Evolutionary conservation across 2,797 vertebrate species (phyloP).

Genomic region (Tolypeutes matacus): DNA sequence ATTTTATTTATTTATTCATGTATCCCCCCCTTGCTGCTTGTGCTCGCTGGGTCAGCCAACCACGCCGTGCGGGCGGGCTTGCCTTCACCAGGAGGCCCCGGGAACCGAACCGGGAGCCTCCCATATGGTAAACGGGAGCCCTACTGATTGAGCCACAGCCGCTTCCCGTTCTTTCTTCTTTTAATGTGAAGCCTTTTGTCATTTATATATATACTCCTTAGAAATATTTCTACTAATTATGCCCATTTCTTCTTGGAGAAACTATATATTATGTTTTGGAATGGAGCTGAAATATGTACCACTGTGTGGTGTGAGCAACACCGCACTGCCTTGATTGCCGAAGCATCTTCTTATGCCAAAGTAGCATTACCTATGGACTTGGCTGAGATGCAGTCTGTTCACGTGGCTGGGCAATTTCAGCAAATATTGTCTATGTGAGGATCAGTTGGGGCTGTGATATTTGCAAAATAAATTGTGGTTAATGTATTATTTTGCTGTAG

Average conservation of each 20-base stretch:
- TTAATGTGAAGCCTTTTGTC: constrained; percentile 1
- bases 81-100: too few relatives aligned
- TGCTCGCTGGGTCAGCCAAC: too few relatives aligned
- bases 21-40: too few relatives aligned
- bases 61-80: too few relatives aligned
- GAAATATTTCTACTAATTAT: background rate
- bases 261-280: rapidly evolving
- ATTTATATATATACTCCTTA: background rate
- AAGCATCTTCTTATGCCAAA: background rate
- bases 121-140: too few relatives aligned
- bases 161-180: background rate
- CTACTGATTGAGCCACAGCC: too few relatives aligned
- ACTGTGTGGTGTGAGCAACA: rapidly evolving
- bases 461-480: background rate
- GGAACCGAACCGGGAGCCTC: too few relatives aligned
- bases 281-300: rapidly evolving
- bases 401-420: background rate
- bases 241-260: background rate
- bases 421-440: background rate
- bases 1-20: too few relatives aligned
- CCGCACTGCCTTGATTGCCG: background rate
- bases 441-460: background rate
- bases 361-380: background rate
- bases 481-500: background rate
- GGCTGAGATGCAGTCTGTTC: background rate